These are phyloP conservation scores for Helogale parvula DNA, from an alignment of 2,113 vertebrate genomes.

Conservation along the genomic window DNA sequence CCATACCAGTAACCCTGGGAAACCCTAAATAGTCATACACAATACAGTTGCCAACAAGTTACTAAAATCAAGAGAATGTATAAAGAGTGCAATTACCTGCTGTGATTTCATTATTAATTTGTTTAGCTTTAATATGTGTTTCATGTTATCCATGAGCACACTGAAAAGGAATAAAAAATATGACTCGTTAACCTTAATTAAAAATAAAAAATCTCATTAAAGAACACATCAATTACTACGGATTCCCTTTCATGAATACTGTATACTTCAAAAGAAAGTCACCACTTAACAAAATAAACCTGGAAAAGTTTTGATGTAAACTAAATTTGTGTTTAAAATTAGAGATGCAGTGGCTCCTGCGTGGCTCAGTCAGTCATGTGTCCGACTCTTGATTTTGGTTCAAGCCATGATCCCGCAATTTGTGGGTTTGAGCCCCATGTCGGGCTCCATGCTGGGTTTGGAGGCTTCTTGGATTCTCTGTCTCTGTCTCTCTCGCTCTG, in stretches of 20 bases:
- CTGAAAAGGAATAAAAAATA: slow-evolving; percentile 78
- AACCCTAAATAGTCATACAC: neutral
- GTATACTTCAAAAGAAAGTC: neutral
- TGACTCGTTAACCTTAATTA: neutral
- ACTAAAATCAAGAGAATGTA: neutral
- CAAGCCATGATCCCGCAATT: neutral
- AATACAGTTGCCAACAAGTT: neutral
- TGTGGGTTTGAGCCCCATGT: neutral
- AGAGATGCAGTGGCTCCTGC: neutral
- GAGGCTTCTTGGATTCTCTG: too few species aligned
- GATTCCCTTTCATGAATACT: neutral
- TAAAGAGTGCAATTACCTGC: slow-evolving; percentile 74
- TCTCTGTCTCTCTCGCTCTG: too few species aligned
- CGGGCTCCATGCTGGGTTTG: neutral
- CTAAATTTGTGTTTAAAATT: slow-evolving; percentile 2
- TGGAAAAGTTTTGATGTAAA: slow-evolving; percentile 34
- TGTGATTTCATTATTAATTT: slow-evolving; percentile 61
- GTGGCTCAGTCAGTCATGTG: neutral
- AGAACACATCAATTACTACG: neutral
- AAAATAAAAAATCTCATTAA: slow-evolving; percentile 27
- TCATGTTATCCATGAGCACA: slow-evolving; percentile 70
- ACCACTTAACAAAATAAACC: slow-evolving; percentile 14
- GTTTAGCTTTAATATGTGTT: slow-evolving; percentile 63
- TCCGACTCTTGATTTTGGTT: neutral
- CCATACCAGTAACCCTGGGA: neutral